A percentile compares a stretch with the other conserved stretches of the same genome.
Evolutionary conservation across 2,113 vertebrate species (phyloP).

Genomic region (Perca fluviatilis): DNA sequence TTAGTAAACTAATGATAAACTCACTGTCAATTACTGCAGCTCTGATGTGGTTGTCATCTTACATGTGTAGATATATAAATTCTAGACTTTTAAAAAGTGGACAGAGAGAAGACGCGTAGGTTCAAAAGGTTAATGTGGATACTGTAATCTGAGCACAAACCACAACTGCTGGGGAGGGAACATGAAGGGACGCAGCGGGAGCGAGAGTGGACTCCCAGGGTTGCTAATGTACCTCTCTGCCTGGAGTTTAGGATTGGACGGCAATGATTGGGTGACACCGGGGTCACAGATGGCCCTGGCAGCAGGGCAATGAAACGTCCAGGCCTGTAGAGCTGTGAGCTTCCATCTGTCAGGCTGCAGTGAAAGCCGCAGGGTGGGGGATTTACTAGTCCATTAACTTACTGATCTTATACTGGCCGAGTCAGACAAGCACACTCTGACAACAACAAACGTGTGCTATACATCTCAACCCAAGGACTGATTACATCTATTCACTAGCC

Average conservation of each 20-base stretch:
- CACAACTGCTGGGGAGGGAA: slow-evolving; percentile 18
- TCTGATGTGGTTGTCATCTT: neutral
- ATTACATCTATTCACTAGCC: neutral
- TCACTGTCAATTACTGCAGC: neutral
- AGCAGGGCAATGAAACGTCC: slow-evolving; percentile 29
- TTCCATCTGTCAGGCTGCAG: slow-evolving; percentile 78
- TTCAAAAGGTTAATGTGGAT: slow-evolving; percentile 48
- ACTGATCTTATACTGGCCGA: slow-evolving; percentile 51
- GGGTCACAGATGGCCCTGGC: slow-evolving; percentile 77
- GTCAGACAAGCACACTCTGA: slow-evolving; percentile 35
- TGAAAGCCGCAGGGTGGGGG: slow-evolving; percentile 69
- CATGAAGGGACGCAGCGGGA: slow-evolving; percentile 8
- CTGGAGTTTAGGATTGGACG: slow-evolving; percentile 9
- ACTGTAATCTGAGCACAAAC: slow-evolving; percentile 55
- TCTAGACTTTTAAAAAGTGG: neutral
- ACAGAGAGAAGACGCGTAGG: neutral
- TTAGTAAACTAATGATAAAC: neutral
- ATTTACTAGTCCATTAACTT: slow-evolving; percentile 74
- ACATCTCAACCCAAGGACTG: neutral
- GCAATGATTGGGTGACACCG: neutral
- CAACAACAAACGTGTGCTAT: slow-evolving; percentile 12
- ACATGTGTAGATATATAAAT: slow-evolving; percentile 9
- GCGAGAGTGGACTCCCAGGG: slow-evolving; percentile 11
- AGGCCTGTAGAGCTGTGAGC: slow-evolving; percentile 39
- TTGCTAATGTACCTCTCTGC: slow-evolving; percentile 21